Conservation (phyloP, 2,797 vertebrate species). For the Nothura maculosa region DNA sequence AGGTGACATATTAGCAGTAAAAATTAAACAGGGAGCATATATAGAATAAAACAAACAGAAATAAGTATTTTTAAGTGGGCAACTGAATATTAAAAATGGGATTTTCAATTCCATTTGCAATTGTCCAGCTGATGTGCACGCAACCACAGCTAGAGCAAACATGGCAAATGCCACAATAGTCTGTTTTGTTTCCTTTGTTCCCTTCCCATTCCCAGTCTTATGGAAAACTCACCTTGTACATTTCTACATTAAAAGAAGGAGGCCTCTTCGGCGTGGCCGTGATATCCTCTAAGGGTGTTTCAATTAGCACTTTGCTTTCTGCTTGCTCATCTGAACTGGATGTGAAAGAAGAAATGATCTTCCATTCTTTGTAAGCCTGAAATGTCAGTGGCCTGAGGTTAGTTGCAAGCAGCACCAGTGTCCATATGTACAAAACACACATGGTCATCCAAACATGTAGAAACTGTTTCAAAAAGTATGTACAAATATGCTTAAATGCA, state of each 20-base stretch:
- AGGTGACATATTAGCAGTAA: background rate
- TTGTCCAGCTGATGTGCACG: background rate
- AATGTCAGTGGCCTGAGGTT: background rate
- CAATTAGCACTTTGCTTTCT: slow-evolving; percentile 63
- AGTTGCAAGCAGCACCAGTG: background rate
- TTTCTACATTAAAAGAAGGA: slow-evolving; percentile 75
- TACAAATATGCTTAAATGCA: background rate
- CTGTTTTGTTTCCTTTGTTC: background rate
- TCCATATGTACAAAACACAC: background rate
- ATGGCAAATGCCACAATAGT: background rate
- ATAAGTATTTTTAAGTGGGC: background rate
- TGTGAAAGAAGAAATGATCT: slow-evolving; percentile 83
- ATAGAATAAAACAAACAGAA: background rate
- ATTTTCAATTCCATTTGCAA: background rate
- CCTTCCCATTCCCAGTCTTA: background rate
- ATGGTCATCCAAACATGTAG: background rate
- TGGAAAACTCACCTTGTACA: slow-evolving; percentile 80
- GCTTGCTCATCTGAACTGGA: slow-evolving; percentile 9
- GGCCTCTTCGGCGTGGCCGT: slow-evolving; percentile 26
- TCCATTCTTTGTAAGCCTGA: slow-evolving; percentile 87
- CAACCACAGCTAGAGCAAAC: background rate
- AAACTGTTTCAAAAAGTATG: background rate
- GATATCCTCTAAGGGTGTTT: slow-evolving; percentile 77
- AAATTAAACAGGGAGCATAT: background rate
- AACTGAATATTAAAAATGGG: background rate